Conservation (phyloP, 2,888 invertebrate genomes). For the Eupithecia insigniata region DNA sequence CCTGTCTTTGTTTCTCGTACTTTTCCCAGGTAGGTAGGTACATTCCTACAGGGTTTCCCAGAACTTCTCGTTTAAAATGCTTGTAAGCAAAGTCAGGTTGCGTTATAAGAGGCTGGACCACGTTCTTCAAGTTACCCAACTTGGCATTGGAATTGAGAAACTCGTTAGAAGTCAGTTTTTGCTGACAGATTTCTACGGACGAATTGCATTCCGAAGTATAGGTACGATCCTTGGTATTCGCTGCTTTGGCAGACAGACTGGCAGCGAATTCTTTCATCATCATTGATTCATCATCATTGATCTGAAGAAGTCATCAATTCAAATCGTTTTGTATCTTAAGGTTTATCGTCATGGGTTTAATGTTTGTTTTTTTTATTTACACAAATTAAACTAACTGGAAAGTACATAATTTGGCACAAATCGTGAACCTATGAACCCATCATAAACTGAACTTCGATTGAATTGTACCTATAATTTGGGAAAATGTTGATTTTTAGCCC, state of each 20-base stretch:
- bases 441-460: too few relatives aligned
- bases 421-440: too few relatives aligned
- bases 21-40: neutral
- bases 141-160: constrained; percentile 75
- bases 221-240: constrained; percentile 46
- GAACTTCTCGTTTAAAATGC: constrained; percentile 26
- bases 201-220: constrained; percentile 53
- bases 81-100: constrained; percentile 27
- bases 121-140: constrained; percentile 63
- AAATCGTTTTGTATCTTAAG: neutral
- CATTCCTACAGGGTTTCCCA: constrained; percentile 20
- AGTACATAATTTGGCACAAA: too few relatives aligned
- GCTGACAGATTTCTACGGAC: constrained; percentile 70
- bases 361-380: too few relatives aligned
- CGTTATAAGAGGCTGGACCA: constrained; percentile 50
- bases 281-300: neutral
- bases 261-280: constrained; percentile 40
- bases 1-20: neutral
- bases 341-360: too few relatives aligned
- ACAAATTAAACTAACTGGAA: too few relatives aligned
- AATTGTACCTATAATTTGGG: too few relatives aligned
- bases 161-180: constrained; percentile 75
- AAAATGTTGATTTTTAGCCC: too few relatives aligned
- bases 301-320: neutral
- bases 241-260: constrained; percentile 59